Evolutionary conservation across 2,113 vertebrate genomes (phyloP), one percentile per base, ranked within the genome.

Genomic region (Madoqua kirkii): DNA sequence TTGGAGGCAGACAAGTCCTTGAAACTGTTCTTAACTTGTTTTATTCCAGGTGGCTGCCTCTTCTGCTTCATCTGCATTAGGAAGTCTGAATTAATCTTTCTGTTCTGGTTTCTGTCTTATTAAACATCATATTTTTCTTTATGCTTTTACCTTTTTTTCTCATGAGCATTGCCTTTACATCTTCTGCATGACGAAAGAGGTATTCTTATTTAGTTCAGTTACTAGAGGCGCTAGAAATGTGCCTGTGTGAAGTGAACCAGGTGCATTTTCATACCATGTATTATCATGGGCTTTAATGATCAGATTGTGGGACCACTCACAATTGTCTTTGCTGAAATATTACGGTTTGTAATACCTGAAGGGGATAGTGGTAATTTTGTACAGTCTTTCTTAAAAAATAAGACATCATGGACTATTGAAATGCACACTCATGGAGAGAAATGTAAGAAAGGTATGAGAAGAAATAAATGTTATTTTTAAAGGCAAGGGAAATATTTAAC

Each of bases 401-500:
- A 86, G 55, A 29, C 8, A 76, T 57, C 6, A 52, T 71, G 48
- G 59, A 83, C 6, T 0, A 15, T 81, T 67, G 23, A 96, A 94
- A 62, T 33, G 6, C 27, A 81, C 21, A 64, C 48, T 62, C 17
- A 88, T 90, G 88, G 87, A 86, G 16, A 76, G 45, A 67, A 97
- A 27, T 27, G 62, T 48, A 81, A 95, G 29, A 92, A 96, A 96
- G 13, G 48, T 91, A 89, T 57, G 16, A 62, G 29, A 83, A 92
- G 48, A 97, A 98, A 62, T 71, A 64, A 93, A 29, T 12, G 59
- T 33, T 52, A 48, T 85, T 81, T 87, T 87, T 96, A 88, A 89
- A 45, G 97, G 96, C 97, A 98, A 97, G 95, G n/a, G n/a, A 97
- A 98, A 94, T 84, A 88, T 50, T 96, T 87, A 36, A 76, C 33